Conservation (phyloP, 2,797 vertebrate genomes). For the Masticophis lateralis region DNA sequence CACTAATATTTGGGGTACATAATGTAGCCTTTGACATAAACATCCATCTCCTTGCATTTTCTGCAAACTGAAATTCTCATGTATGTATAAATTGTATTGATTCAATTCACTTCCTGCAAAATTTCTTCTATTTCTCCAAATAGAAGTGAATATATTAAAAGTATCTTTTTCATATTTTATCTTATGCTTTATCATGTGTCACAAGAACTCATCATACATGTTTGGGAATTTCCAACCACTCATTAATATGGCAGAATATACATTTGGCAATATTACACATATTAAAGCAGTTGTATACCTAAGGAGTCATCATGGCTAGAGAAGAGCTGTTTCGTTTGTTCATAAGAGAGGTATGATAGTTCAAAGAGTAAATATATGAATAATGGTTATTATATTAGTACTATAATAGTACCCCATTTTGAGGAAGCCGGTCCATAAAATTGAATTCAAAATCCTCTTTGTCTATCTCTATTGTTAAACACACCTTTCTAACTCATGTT, state of each 20-base stretch:
- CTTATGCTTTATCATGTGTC: constrained; percentile 51
- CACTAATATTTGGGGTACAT: not conserved
- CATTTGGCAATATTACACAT: constrained; percentile 19
- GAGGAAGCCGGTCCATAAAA: not conserved
- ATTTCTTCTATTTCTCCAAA: not conserved
- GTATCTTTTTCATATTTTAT: constrained; percentile 30
- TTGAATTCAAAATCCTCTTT: not conserved
- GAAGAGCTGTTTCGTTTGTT: not conserved
- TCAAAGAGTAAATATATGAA: not conserved
- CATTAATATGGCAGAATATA: constrained; percentile 31
- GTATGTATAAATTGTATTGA: not conserved
- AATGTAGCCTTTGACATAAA: not conserved
- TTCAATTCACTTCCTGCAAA: not conserved
- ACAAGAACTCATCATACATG: constrained; percentile 37
- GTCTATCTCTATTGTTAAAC: not conserved
- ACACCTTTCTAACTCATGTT: not conserved
- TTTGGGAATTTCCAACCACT: constrained; percentile 29
- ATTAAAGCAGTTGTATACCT: constrained; percentile 29
- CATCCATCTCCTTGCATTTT: not conserved
- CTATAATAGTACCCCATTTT: not conserved
- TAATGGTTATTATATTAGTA: not conserved
- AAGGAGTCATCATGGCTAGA: not conserved
- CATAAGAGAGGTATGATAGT: not conserved
- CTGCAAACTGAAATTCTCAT: not conserved
- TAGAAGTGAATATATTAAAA: constrained; percentile 29